phyloP scores from a whole-genome alignment of 2,888 invertebrate genomes.

The Pristionchus maxplancki region DNA sequence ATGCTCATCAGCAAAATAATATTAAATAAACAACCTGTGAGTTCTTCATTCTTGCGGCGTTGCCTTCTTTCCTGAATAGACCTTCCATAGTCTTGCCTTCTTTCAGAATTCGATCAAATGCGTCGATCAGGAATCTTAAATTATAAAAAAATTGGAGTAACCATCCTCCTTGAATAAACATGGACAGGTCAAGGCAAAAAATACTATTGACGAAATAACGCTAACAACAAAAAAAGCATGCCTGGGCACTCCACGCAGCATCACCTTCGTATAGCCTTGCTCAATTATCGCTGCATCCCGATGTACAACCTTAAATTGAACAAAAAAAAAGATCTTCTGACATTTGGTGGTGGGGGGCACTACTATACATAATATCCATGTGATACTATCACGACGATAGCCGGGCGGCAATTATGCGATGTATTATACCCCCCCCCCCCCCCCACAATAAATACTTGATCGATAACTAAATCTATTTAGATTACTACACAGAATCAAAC shows the following conservation, averaged over 20 bases:
- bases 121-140: conserved; percentile 66
- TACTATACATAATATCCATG: too few species aligned
- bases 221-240: neutral
- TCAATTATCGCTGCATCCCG: neutral
- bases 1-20: neutral
- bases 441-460: too few species aligned
- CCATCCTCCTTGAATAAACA: too few species aligned
- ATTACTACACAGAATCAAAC: too few species aligned
- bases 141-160: too few species aligned
- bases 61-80: conserved; percentile 69
- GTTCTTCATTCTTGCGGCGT: conserved; percentile 57
- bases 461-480: too few species aligned
- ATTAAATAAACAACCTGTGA: neutral
- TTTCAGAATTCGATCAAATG: conserved; percentile 63
- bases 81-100: conserved; percentile 64
- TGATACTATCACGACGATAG: too few species aligned
- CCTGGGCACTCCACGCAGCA: conserved; percentile 45
- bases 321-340: neutral
- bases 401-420: too few species aligned
- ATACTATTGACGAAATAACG: neutral
- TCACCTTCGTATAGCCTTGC: conserved; percentile 41
- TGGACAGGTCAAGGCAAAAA: neutral
- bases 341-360: too few species aligned
- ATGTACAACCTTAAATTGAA: neutral
- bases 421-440: too few species aligned